Conservation (phyloP, 1,140 invertebrate genomes). For the Nasonia giraulti region DNA sequence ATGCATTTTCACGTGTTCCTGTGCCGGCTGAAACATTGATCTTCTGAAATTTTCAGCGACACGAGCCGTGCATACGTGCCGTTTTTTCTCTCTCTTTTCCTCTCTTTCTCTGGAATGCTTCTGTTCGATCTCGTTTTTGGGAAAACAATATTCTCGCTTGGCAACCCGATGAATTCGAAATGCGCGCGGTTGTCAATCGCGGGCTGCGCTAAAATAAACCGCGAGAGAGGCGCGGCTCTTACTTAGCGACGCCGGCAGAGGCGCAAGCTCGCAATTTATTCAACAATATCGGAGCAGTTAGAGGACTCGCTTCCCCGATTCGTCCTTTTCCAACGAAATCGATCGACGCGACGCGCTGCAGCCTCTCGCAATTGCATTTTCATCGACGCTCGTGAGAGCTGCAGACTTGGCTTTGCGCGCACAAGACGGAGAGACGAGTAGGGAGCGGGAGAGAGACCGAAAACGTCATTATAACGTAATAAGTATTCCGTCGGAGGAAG, state of each 20-base stretch:
- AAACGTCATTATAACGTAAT: not conserved
- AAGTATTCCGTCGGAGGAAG: not conserved
- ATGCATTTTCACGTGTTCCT: not conserved
- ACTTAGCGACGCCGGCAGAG: not conserved
- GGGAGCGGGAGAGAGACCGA: not conserved
- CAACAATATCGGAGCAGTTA: not conserved
- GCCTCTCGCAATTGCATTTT: not conserved
- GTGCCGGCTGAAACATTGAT: not conserved
- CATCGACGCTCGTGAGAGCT: not conserved
- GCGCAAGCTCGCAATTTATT: not conserved
- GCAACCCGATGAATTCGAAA: too few species aligned
- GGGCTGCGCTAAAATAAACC: too few species aligned
- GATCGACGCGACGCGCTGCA: not conserved
- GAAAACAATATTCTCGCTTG: too few species aligned
- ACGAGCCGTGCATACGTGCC: too few species aligned
- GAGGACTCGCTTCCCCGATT: not conserved
- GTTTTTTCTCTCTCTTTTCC: too few species aligned
- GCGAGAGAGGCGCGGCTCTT: too few species aligned
- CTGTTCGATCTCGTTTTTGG: too few species aligned
- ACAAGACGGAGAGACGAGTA: too few species aligned
- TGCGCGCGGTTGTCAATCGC: too few species aligned
- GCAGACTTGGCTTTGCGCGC: not conserved
- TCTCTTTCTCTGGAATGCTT: not conserved
- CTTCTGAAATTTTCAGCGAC: not conserved
- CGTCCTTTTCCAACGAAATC: not conserved